Base-by-base conservation (phyloP, 2,113 vertebrate species). In the Pimephales promelas region DNA sequence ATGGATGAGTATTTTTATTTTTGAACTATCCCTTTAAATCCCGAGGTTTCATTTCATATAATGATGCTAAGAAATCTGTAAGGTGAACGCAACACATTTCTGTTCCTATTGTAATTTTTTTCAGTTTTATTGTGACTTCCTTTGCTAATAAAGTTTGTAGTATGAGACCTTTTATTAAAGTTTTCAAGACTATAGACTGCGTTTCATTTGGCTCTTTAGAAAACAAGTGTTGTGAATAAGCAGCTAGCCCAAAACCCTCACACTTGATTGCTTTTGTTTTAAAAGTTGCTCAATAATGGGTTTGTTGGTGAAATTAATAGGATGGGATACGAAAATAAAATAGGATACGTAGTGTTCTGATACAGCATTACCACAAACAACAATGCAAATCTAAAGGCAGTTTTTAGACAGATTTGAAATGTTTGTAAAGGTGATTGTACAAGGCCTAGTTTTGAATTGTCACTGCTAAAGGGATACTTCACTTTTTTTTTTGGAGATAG, bases 81-180 rank as follows among this genome's bases (percentile, higher is more conserved):
- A 56, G 2, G 47, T 52, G 9, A 54, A 74, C 26, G 5, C 1
- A 1, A 31, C 16, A 20, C 72, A 54, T 74, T 49, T 31, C 8
- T 74, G 45, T 52, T 54, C 31, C n/a, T 2, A 0, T 24, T 1
- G 24, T 26, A 2, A 52, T 54, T 54, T 22, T 22, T 16, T 10
- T 70, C 34, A 8, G 68, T 43, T 71, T 45, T n/a, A 14, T 70
- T 43, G 66, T 22, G 10, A 1, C 7, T 34, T 34, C 24, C 18
- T 68, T 40, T 36, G 34, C 34, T 34, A 5, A 10, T 68, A 10
- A 3, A 31, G 72, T 74, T 73, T 34, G 72, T 74, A 31, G 26
- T 2, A 36, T 2, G 26, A 56, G 5, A 34, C 20, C 10, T 76
- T 66, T 74, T 57, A 83, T 66, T 83, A 79, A 79, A 83, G 36